These are phyloP conservation scores for Petaurus breviceps DNA, from an alignment of 2,113 vertebrate species.

Conservation along the genomic window DNA sequence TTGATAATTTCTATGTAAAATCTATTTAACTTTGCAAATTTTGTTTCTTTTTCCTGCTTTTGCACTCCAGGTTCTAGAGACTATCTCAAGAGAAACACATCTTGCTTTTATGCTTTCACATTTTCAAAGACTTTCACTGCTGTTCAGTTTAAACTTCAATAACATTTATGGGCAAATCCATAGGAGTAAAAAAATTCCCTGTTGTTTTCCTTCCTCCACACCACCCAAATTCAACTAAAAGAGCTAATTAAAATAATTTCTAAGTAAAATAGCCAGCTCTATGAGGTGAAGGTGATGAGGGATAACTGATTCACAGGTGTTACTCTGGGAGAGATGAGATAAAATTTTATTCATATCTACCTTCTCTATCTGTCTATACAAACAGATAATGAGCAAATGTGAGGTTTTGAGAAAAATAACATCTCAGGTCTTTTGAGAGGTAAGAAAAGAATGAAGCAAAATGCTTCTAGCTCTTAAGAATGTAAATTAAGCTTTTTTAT, in stretches of 20 bases:
- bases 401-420: slow-evolving; percentile 48
- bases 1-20: neutral
- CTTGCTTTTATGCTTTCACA: neutral
- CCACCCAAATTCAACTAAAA: slow-evolving; percentile 1
- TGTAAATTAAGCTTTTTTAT: neutral
- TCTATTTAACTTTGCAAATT: neutral
- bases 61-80: neutral
- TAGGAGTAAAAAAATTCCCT: slow-evolving; percentile 32
- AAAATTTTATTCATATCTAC: slow-evolving; percentile 48
- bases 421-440: slow-evolving; percentile 57
- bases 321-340: slow-evolving; percentile 62
- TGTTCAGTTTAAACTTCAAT: slow-evolving; percentile 16
- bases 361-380: slow-evolving; percentile 52
- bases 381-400: slow-evolving; percentile 53
- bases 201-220: neutral
- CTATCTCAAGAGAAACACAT: neutral
- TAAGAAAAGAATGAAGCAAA: slow-evolving; percentile 57
- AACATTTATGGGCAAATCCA: neutral
- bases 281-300: slow-evolving; percentile 47
- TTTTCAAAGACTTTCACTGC: neutral
- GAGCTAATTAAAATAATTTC: slow-evolving; percentile 29
- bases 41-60: neutral
- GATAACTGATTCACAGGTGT: slow-evolving; percentile 51
- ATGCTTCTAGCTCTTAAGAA: slow-evolving; percentile 44
- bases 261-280: slow-evolving; percentile 50